Evolutionary conservation across 2,797 vertebrate genomes (phyloP).

Genomic region (Leucoraja ocellata): DNA sequence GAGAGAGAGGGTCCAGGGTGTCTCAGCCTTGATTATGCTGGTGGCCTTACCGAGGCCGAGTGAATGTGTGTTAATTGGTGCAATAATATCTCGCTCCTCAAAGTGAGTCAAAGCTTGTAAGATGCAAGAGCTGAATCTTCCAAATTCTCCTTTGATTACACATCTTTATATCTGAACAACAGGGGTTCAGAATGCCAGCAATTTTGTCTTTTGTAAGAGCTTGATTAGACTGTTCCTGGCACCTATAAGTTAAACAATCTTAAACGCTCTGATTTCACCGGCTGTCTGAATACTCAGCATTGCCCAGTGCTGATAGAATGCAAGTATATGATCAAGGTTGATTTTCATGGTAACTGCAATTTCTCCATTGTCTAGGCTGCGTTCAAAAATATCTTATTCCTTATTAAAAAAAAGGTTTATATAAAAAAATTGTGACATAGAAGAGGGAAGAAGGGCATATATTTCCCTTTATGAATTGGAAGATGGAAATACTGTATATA

Average conservation of each 20-base stretch:
- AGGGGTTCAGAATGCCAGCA: slow-evolving; percentile 8
- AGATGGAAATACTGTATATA: not conserved
- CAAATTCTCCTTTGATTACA: slow-evolving; percentile 10
- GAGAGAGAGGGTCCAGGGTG: too few relatives aligned
- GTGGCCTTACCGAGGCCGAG: not conserved
- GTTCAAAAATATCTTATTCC: not conserved
- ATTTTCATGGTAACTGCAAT: slow-evolving; percentile 42
- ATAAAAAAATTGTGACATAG: slow-evolving; percentile 39
- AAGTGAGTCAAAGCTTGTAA: slow-evolving; percentile 43
- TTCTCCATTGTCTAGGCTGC: slow-evolving; percentile 39
- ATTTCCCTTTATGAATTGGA: slow-evolving; percentile 8
- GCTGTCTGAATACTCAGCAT: slow-evolving; percentile 40
- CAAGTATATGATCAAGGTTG: slow-evolving; percentile 37
- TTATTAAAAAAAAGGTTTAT: not conserved
- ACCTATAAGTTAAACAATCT: slow-evolving; percentile 41
- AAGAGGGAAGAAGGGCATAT: not conserved
- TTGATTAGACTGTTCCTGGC: slow-evolving; percentile 39
- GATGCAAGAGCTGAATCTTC: slow-evolving; percentile 7
- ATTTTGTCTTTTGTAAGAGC: slow-evolving; percentile 19
- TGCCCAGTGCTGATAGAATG: slow-evolving; percentile 17
- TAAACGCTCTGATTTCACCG: slow-evolving; percentile 33
- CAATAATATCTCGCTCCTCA: slow-evolving; percentile 26
- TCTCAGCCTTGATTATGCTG: too few relatives aligned
- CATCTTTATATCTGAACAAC: not conserved
- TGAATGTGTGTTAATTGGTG: slow-evolving; percentile 9